Conservation (phyloP, 2,113 vertebrate species). For the Raja brachyura region DNA sequence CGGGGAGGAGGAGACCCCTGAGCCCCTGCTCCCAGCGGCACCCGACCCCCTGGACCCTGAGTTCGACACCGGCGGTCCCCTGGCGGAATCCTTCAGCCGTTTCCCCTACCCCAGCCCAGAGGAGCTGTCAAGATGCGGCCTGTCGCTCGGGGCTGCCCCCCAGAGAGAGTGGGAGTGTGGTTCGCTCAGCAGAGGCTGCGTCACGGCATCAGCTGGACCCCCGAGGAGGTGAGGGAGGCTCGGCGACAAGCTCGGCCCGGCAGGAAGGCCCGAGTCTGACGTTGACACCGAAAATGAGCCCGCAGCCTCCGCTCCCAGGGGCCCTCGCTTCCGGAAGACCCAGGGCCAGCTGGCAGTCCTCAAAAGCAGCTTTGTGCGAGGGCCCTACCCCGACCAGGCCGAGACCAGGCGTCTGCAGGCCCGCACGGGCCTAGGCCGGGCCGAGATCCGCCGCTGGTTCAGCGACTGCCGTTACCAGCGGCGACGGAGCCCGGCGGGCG, state of each 20-base stretch:
- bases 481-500: background rate
- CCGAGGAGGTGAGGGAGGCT: conserved; percentile 83
- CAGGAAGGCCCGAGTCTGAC: conserved; percentile 45
- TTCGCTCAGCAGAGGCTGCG: conserved; percentile 86
- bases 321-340: conserved; percentile 60
- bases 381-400: conserved; percentile 61
- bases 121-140: conserved; percentile 68
- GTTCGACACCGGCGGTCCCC: conserved; percentile 69
- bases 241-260: conserved; percentile 58
- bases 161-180: conserved; percentile 86
- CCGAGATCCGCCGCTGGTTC: conserved; percentile 40
- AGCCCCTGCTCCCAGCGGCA: conserved; percentile 45
- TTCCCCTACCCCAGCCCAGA: conserved; percentile 79
- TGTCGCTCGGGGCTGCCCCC: conserved; percentile 64
- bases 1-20: conserved; percentile 32
- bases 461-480: conserved; percentile 42
- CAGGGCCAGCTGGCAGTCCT: conserved; percentile 62
- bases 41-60: conserved; percentile 76
- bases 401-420: conserved; percentile 53
- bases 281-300: background rate
- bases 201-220: conserved; percentile 85
- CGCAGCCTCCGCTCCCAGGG: background rate
- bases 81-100: conserved; percentile 76
- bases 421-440: conserved; percentile 51
- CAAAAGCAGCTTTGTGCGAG: conserved; percentile 54